phyloP scores from a whole-genome alignment of 2,888 invertebrate species.

The Itoplectis maculator region DNA sequence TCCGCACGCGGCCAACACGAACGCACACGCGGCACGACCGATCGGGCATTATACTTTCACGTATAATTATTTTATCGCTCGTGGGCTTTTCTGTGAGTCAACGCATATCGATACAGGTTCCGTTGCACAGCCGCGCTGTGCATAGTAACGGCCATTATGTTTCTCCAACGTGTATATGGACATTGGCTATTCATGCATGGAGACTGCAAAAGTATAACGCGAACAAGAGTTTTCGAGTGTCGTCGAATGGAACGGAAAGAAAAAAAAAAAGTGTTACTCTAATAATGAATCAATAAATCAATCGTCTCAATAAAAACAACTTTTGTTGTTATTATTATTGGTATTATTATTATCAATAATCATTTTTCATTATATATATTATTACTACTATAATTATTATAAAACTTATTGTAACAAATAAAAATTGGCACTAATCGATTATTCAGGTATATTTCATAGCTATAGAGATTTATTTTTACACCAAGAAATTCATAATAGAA shows the following conservation, averaged over 20 bases:
- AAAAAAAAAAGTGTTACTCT: not conserved
- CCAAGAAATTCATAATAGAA: not conserved
- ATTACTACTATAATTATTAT: too few relatives aligned
- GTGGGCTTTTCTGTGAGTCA: conserved; percentile 58
- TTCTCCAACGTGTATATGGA: not conserved
- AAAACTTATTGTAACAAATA: too few relatives aligned
- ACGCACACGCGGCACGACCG: conserved; percentile 1
- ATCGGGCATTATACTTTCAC: conserved; percentile 56
- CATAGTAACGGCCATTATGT: not conserved
- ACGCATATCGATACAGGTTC: conserved; percentile 46
- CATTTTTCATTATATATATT: too few relatives aligned
- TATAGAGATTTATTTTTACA: not conserved
- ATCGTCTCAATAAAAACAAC: too few relatives aligned
- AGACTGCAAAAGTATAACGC: not conserved
- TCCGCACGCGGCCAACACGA: too few relatives aligned
- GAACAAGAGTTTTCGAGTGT: not conserved
- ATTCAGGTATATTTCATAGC: too few relatives aligned
- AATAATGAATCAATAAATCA: not conserved
- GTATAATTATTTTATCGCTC: conserved; percentile 62
- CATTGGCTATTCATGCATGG: not conserved
- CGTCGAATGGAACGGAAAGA: too few relatives aligned
- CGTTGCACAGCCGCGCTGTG: conserved; percentile 17
- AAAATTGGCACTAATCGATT: too few relatives aligned
- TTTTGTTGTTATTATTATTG: too few relatives aligned
- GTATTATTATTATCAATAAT: too few relatives aligned